Percentiles rank a stretch among this genome's conserved stretches.
These are phyloP conservation scores for Drosophila watanabei DNA, from an alignment of 1,140 invertebrate species.

Conservation along the genomic window DNA sequence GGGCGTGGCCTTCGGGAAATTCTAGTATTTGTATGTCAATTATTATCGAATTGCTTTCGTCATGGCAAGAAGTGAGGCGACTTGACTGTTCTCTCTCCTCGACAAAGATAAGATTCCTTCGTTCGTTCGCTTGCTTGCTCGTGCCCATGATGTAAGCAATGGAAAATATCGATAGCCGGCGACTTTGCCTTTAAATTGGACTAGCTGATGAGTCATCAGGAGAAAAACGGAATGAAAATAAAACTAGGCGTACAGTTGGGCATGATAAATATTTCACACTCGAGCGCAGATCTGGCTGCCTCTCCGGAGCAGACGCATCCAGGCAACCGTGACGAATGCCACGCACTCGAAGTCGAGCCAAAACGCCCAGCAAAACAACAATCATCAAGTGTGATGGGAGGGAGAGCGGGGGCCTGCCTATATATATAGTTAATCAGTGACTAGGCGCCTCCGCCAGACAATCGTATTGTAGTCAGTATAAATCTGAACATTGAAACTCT, in stretches of 20 bases:
- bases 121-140: background rate
- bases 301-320: slow-evolving; percentile 63
- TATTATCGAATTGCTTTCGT: slow-evolving; percentile 63
- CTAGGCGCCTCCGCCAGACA: slow-evolving; percentile 31
- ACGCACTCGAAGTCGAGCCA: slow-evolving; percentile 44
- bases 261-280: slow-evolving; percentile 64
- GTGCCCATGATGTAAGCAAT: slow-evolving; percentile 65
- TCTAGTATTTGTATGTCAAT: slow-evolving; percentile 18
- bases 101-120: slow-evolving; percentile 38
- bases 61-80: slow-evolving; percentile 54
- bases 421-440: slow-evolving; percentile 32
- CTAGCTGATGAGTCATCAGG: slow-evolving; percentile 12
- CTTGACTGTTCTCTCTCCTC: slow-evolving; percentile 23
- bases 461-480: slow-evolving; percentile 1
- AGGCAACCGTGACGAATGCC: slow-evolving; percentile 65
- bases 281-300: slow-evolving; percentile 59
- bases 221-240: slow-evolving; percentile 8
- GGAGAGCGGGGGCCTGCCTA: background rate
- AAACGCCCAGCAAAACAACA: slow-evolving; percentile 45
- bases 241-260: slow-evolving; percentile 54
- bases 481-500: slow-evolving; percentile 19
- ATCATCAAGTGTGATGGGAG: background rate
- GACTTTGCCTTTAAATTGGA: slow-evolving; percentile 24
- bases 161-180: slow-evolving; percentile 53
- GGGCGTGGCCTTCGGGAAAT: slow-evolving; percentile 29